These are phyloP conservation scores for Myotis lucifugus DNA, from an alignment of 2,113 vertebrate genomes.

Conservation along the genomic window DNA sequence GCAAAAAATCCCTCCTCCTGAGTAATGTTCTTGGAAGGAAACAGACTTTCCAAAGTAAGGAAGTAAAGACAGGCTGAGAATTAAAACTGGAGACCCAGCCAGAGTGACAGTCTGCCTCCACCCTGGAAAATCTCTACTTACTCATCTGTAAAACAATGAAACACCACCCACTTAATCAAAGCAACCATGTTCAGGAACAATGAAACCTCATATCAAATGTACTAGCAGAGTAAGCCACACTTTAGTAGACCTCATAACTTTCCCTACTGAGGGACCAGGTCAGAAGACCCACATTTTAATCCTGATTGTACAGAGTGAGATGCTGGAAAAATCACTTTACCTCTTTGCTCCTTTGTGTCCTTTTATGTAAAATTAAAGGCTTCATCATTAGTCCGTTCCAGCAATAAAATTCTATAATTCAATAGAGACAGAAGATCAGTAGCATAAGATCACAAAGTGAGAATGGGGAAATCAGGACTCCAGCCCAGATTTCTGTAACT, in stretches of 20 bases:
- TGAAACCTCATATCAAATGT: not conserved
- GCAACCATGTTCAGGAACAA: not conserved
- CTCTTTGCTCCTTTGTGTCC: not conserved
- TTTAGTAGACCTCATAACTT: not conserved
- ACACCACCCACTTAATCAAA: slow-evolving; percentile 38
- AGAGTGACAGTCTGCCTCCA: slow-evolving; percentile 8
- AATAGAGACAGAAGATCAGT: not conserved
- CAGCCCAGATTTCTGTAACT: slow-evolving; percentile 9
- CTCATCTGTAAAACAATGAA: slow-evolving; percentile 51
- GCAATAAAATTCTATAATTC: slow-evolving; percentile 12
- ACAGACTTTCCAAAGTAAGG: slow-evolving; percentile 42
- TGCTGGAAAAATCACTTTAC: not conserved
- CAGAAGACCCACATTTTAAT: slow-evolving; percentile 37
- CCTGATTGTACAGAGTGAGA: not conserved
- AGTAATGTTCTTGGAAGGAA: slow-evolving; percentile 57
- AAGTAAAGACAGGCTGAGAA: slow-evolving; percentile 35
- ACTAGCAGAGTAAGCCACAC: not conserved
- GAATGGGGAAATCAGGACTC: not conserved
- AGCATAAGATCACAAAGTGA: slow-evolving; percentile 30
- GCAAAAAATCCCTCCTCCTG: slow-evolving; percentile 47
- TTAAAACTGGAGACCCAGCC: slow-evolving; percentile 36
- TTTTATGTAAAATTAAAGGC: not conserved
- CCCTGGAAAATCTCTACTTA: slow-evolving; percentile 42
- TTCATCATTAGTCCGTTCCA: slow-evolving; percentile 23
- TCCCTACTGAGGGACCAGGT: not conserved